Base-by-base conservation (phyloP, 1,140 invertebrate genomes). In the Octopus sinensis region DNA sequence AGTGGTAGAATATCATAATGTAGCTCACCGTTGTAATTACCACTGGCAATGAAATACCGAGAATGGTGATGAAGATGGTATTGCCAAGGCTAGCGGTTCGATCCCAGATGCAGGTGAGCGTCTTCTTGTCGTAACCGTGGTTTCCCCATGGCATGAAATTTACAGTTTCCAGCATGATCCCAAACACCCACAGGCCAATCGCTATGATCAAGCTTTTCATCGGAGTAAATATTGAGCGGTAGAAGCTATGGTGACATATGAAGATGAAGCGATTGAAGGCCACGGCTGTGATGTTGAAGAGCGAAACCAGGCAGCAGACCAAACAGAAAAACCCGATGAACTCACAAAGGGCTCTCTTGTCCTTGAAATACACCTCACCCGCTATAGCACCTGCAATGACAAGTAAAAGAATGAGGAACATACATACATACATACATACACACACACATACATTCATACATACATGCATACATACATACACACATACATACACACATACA, bases 211-310 rank as follows among this genome's bases (percentile, higher is more conserved):
- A 52, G 76, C 82, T 85, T 13, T 84, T 84, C 54, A 80, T 79
- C 30, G 82, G 79, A 4, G 81, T 88, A 81, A 88, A 89, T 10
- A 88, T 82, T 54, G 75, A 84, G 4, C 79, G 73, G 81, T 89
- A 89, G 53, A 78, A 76, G 10, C 80, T 79, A 77, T 86, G 80
- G 53, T 87, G 83, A 76, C 86, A 88, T 17, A 89, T 89, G 62
- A 85, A 84, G n/a, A 89, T 56, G 81, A 86, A 89, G 51, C 88
- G 76, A 80, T 88, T 89, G 23, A 87, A 83, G 80, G 84, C 86
- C 54, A 90, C 84, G 4, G 82, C 82, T 3, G 85, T 83, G 10
- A 89, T 87, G 23, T 83, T 86, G 77, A 85, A 84, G 1, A 89
- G 82, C 23, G 88, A 89, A 4, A 78, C 81, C 5, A 86, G 82